Conservation (phyloP, 1,140 invertebrate genomes). For the Zaprionus ghesquierei region DNA sequence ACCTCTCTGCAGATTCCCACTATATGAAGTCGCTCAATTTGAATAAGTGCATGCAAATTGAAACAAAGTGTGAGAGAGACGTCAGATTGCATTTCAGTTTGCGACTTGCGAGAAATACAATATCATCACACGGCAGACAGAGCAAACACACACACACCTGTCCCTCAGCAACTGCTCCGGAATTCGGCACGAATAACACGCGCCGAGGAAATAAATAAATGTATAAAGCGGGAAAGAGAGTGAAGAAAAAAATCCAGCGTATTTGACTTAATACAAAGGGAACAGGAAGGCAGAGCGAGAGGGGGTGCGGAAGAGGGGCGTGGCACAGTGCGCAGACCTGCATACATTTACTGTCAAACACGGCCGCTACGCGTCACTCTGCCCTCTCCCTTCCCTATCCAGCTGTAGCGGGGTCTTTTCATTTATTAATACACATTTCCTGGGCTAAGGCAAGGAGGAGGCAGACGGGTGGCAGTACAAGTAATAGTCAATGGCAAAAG, state of each 20-base stretch:
- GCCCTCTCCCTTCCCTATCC: neutral
- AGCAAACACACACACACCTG: neutral
- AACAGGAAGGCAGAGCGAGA: neutral
- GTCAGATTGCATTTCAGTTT: slow-evolving; percentile 38
- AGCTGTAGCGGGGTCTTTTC: slow-evolving; percentile 1
- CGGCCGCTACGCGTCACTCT: neutral
- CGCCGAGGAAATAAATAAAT: slow-evolving; percentile 2
- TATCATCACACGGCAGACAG: slow-evolving; percentile 6
- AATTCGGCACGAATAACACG: slow-evolving; percentile 20
- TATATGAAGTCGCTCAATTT: slow-evolving; percentile 4
- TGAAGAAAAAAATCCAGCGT: slow-evolving; percentile 3
- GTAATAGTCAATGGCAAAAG: slow-evolving; percentile 14
- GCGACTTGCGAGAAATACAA: too few relatives aligned
- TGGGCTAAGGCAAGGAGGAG: neutral
- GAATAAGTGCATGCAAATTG: slow-evolving; percentile 39
- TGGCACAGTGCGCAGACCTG: slow-evolving; percentile 1
- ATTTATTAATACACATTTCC: slow-evolving; percentile 37
- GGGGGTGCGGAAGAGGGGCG: neutral
- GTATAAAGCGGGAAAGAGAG: neutral
- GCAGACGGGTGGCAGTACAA: neutral
- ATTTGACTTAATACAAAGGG: slow-evolving; percentile 19
- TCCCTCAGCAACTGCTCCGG: neutral
- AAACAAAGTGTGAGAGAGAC: slow-evolving; percentile 42
- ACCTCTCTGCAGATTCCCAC: slow-evolving; percentile 2
- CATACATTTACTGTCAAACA: slow-evolving; percentile 26